Conservation (phyloP, 1,140 invertebrate species). For the Oncopeltus fasciatus region DNA sequence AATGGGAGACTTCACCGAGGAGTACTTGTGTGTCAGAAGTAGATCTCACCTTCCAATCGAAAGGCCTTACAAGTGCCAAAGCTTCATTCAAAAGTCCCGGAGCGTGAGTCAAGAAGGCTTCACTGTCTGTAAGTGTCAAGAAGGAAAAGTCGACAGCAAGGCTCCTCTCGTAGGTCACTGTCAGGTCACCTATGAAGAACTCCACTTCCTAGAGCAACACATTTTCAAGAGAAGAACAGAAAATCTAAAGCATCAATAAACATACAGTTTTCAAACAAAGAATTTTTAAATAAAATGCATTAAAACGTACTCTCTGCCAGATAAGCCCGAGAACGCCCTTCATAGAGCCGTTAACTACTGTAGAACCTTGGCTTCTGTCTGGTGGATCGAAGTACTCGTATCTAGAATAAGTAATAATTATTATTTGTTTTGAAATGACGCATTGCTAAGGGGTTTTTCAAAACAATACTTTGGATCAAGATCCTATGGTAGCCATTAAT, state of each 20-base stretch:
- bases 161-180: slow-evolving; percentile 47
- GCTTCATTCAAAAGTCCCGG: slow-evolving; percentile 51
- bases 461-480: no score
- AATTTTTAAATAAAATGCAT: background rate
- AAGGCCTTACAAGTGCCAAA: slow-evolving; percentile 48
- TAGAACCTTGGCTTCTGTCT: slow-evolving; percentile 47
- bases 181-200: slow-evolving; percentile 52
- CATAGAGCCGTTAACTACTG: slow-evolving; percentile 44
- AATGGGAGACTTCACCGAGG: no score
- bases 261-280: no score
- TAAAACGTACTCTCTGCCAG: slow-evolving; percentile 39
- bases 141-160: slow-evolving; percentile 54
- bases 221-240: no score
- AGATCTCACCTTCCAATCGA: slow-evolving; percentile 45
- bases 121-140: slow-evolving; percentile 51
- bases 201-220: slow-evolving; percentile 48
- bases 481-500: no score
- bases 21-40: no score
- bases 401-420: no score
- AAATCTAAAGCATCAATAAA: no score
- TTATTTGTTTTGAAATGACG: no score
- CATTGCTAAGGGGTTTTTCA: no score
- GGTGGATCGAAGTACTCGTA: slow-evolving; percentile 51
- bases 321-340: slow-evolving; percentile 51
- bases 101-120: slow-evolving; percentile 52